Evolutionary conservation across 2,888 invertebrate species (phyloP), one percentile per base, ranked within the genome.

Genomic region (Stenoptilia bipunctidactyla): DNA sequence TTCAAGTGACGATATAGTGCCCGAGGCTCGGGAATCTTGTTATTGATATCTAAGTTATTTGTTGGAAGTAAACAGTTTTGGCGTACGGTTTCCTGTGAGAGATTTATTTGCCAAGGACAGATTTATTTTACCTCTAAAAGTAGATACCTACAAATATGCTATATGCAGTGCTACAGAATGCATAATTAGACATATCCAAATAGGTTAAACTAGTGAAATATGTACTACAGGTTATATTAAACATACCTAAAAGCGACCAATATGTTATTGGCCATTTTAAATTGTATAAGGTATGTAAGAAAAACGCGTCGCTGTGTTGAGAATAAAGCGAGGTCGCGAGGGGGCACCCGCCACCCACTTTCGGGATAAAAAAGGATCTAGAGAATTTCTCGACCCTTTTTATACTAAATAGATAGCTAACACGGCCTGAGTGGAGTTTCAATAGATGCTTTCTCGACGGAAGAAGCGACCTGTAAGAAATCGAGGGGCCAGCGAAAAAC

Each of bases 371-470:
- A 72, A 83, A 80, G 77, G 76, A 77, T 74, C 76, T 69, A 60
- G 61, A 68, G 71, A 77, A 74, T 67, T 67, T 71, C 73, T 74
- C 77, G 80, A 77, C 77, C 80, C 82, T 82, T 83, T 83, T 82
- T 82, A 82, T 82, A 82, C 83, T 83, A 82, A 83, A 83, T 77
- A 83, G 83, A 80, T 82, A 82, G 82, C 76, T 79, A 82, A 82
- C 83, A 77, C 79, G 75, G 75, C 66, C 80, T 79, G 80, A 82
- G 83, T 82, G 83, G 80, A 82, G 82, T 77, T 82, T 83, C 83
- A 83, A 82, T 83, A 75, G 82, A 82, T 76, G 79, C 79, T 82
- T 76, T 80, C 71, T 73, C 77, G 74, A 65, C 71, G 74, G 67
- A 73, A 71, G 79, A 76, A 73, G 77, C 82, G 77, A 80, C 82